A percentile compares a stretch with the other conserved stretches of the same genome.
Evolutionary conservation across 1,140 invertebrate species (phyloP).

Genomic region (Drosophila tristis): DNA sequence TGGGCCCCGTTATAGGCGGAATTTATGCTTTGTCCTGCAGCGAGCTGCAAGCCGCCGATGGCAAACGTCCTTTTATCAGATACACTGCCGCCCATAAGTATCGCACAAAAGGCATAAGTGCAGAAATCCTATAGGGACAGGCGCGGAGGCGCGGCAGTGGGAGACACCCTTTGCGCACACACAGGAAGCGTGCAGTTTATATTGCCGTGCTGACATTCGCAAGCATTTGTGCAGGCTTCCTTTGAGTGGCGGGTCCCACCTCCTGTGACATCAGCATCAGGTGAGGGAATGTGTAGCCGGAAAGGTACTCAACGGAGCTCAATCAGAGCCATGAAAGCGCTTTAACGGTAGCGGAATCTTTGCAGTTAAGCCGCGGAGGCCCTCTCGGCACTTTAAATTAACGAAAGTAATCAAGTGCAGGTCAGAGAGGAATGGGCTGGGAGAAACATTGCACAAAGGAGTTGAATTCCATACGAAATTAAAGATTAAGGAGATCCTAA

Average conservation of each 20-base stretch:
- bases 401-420: no score
- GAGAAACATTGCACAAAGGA: no score
- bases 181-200: slow-evolving; percentile 50
- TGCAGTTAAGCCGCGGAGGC: no score
- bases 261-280: background rate
- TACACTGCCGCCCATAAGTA: slow-evolving; percentile 58
- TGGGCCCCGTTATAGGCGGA: slow-evolving; percentile 39
- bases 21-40: slow-evolving; percentile 56
- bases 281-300: background rate
- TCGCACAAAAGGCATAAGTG: slow-evolving; percentile 57
- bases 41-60: slow-evolving; percentile 13
- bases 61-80: slow-evolving; percentile 32
- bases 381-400: no score
- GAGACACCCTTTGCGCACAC: background rate
- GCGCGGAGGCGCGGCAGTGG: background rate
- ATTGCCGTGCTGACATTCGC: slow-evolving; percentile 44
- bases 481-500: no score
- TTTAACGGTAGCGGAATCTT: no score
- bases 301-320: background rate
- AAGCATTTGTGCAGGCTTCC: slow-evolving; percentile 27
- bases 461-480: no score
- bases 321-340: no score
- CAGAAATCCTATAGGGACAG: background rate
- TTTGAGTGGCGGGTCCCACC: background rate
- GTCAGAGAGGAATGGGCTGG: no score